Base-by-base conservation (phyloP, 2,888 invertebrate genomes). In the Synergus laeviventris region DNA sequence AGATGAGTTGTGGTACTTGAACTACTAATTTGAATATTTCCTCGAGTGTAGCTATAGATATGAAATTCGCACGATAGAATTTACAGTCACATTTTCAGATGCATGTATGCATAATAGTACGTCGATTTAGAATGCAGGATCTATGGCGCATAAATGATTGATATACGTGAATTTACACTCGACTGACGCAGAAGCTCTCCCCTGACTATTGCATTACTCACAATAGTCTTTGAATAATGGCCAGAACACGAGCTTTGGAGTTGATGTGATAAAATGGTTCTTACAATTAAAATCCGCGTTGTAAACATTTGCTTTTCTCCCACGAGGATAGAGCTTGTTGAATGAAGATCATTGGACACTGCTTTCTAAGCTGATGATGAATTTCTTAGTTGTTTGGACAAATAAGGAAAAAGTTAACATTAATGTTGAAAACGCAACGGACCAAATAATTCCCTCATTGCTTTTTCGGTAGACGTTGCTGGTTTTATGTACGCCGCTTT, bases 391-490 rank as follows among this genome's bases (percentile, higher is more conserved):
- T 21, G 49, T 16, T 12, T 70, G 39, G 82, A 83, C 78, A 80
- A 84, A 86, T 79, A 85, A 85, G 83, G 85, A 86, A 87, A 87
- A 88, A 88, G 86, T 86, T 85, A 85, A 82, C 84, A 82, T 84
- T 86, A 87, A 87, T 86, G 85, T 84, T 82, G 78, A 45, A 70
- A n/a, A 45, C 21, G 16, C 24, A 24, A 42, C n/a, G 24, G 42
- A 64, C 49, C 80, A 81, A 79, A 84, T 84, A 85, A 85, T 85
- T 85, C 81, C 83, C 82, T 80, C 77, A 80, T 74, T 79, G 79
- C 66, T 80, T 66, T 74, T 54, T 73, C 61, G 73, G 80, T 82
- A 84, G 84, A 86, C 83, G 87, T 78, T 87, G 88, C 86, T 87
- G 86, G 87, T 81, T 87, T 87, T 85, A 86, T 87, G 85, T 82